A percentile compares a stretch with the other conserved stretches of the same genome.
Conservation (phyloP, 2,888 invertebrate species). For the Chironomus riparius region DNA sequence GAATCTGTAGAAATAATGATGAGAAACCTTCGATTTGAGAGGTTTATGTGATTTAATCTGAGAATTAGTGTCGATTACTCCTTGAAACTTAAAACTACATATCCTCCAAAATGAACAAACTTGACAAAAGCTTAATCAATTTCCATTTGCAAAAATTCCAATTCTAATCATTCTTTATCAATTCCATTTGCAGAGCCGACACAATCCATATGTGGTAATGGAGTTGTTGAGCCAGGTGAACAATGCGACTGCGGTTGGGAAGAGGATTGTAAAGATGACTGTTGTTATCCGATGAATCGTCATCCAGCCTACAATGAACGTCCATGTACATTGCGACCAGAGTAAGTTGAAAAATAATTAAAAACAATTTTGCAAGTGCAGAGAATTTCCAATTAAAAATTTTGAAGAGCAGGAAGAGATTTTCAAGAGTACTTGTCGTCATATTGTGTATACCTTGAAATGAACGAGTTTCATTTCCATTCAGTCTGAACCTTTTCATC, state of each 20-base stretch:
- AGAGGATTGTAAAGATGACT: constrained; percentile 87
- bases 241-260: constrained; percentile 99
- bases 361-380: constrained; percentile 40
- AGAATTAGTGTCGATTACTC: too few relatives aligned
- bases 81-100: too few relatives aligned
- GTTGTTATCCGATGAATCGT: constrained; percentile 85
- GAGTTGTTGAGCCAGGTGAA: constrained; percentile 93
- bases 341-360: constrained; percentile 49
- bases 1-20: too few relatives aligned
- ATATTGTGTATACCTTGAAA: neutral
- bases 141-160: neutral
- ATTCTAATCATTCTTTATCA: neutral
- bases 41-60: too few relatives aligned
- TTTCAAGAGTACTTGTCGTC: too few relatives aligned
- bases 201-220: constrained; percentile 94
- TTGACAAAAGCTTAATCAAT: too few relatives aligned
- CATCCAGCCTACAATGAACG: constrained; percentile 67
- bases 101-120: neutral
- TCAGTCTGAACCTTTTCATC: neutral
- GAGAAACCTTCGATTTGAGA: too few relatives aligned
- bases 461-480: neutral
- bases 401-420: neutral
- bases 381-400: constrained; percentile 14
- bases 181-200: constrained; percentile 61
- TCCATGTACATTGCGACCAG: constrained; percentile 78